Percentiles rank a stretch among this genome's conserved stretches.
Conservation (phyloP, 2,113 vertebrate genomes). For the Pyrgilauda ruficollis region DNA sequence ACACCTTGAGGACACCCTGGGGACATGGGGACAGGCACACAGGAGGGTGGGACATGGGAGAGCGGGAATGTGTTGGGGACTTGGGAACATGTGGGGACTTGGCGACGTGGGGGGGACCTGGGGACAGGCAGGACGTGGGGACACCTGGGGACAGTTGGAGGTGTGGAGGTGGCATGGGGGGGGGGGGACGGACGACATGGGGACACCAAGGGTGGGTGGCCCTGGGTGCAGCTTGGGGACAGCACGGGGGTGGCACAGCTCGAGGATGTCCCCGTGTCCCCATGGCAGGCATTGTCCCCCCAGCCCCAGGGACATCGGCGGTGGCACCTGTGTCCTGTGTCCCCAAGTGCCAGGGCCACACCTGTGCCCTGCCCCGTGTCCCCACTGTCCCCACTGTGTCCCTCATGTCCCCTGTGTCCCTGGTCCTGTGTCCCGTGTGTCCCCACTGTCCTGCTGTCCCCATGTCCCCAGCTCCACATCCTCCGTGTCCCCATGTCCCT, state of each 20-base stretch:
- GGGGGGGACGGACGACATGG: not conserved
- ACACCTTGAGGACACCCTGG: not conserved
- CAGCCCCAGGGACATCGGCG: not conserved
- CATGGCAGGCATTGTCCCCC: not conserved
- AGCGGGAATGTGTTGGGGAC: not conserved
- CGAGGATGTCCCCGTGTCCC: not conserved
- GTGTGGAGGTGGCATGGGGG: not conserved
- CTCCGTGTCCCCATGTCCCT: not conserved
- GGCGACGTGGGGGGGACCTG: too few relatives aligned
- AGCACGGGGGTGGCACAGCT: not conserved
- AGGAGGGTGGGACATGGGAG: not conserved
- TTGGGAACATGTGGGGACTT: too few relatives aligned
- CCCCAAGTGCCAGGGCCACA: not conserved
- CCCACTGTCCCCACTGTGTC: not conserved
- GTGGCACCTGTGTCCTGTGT: not conserved
- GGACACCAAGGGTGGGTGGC: not conserved
- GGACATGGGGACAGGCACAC: not conserved
- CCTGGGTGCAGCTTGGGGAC: not conserved
- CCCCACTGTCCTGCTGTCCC: not conserved
- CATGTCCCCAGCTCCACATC: not conserved
- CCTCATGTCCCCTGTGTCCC: not conserved
- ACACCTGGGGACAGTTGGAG: not conserved
- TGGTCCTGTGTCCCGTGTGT: not conserved
- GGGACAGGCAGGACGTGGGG: not conserved
- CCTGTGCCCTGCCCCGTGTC: not conserved